Conservation (phyloP, 2,797 vertebrate species). For the Tamandua tetradactyla region DNA sequence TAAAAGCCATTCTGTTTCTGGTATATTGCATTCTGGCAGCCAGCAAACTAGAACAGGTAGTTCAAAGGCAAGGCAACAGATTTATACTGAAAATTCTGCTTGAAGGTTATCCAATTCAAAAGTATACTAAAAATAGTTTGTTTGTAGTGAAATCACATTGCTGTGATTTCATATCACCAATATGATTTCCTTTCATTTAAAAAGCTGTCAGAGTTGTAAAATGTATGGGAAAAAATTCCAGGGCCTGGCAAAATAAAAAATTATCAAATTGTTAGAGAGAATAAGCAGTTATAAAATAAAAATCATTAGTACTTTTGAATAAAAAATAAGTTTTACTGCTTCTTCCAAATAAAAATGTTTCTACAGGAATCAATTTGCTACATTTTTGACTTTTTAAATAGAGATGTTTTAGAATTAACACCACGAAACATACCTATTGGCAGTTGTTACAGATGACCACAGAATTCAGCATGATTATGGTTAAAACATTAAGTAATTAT, state of each 20-base stretch:
- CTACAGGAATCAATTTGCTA: neutral
- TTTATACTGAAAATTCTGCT: slow-evolving; percentile 46
- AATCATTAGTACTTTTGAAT: neutral
- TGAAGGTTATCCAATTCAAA: slow-evolving; percentile 55
- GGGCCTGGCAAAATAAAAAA: neutral
- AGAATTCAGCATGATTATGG: slow-evolving; percentile 32
- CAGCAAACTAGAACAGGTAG: too few species aligned
- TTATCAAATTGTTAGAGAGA: slow-evolving; percentile 42
- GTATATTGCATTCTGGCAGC: too few species aligned
- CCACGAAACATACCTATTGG: neutral
- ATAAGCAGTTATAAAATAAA: slow-evolving; percentile 56
- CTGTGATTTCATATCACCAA: slow-evolving; percentile 39
- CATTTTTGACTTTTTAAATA: slow-evolving; percentile 50
- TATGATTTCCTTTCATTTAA: slow-evolving; percentile 25
- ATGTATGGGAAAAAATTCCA: neutral
- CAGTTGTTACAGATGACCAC: neutral
- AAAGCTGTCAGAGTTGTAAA: slow-evolving; percentile 25
- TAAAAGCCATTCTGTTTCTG: too few species aligned
- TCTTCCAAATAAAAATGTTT: slow-evolving; percentile 19
- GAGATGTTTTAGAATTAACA: slow-evolving; percentile 17
- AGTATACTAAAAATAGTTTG: slow-evolving; percentile 39
- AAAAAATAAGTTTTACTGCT: slow-evolving; percentile 24
- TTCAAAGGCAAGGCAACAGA: slow-evolving; percentile 51
- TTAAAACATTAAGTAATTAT: slow-evolving; percentile 50
- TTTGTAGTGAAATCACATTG: slow-evolving; percentile 61